Evolutionary conservation across 2,888 invertebrate species (phyloP), one percentile per base, ranked within the genome.

Genomic region (Acholoe squamosa): DNA sequence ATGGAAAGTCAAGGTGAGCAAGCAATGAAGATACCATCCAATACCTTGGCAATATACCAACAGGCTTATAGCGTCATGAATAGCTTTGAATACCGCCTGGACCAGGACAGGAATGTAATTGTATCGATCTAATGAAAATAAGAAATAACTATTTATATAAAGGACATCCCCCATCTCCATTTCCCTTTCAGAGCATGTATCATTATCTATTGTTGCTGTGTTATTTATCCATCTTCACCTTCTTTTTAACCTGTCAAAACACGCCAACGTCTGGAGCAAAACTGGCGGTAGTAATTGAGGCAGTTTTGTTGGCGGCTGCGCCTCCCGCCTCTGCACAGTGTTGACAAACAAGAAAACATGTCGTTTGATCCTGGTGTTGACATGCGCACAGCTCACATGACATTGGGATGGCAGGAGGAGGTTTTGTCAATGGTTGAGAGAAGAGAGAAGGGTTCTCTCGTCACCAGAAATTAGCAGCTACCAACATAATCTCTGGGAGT

Each of bases 331-430:
- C 80, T 43, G 80, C 33, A n/a, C 43, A 33, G 12, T 80, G 43
- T 80, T 80, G 80, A 80, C 80, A 80, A 80, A 80, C 80, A 80
- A 43, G 71, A 80, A 80, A 80, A 80, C 80, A 80, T 80, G 80
- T 71, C 28, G 71, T 33, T 34, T 33, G 80, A 33, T 34, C 80
- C 43, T 7, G 80, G 71, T 28, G 61, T n/a, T 14, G 71, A 28
- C 71, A 80, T 80, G 80, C 80, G 80, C 22, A 10, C 80, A 1
- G 80, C n/a, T 80, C 80, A 80, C 80, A 80, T 80, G 80, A 71
- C 25, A 19, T 19, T 3, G 12, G 5, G 61, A n/a, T 61, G 61
- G 19, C 61, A 19, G n/a, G 61, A 19, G 19, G 19, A 0, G 1
- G 61, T 19, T n/a, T 19, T 19, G 61, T 19, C 19, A 61, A 0